phyloP scores from a whole-genome alignment of 2,113 vertebrate genomes.

The Embiotoca jacksoni region DNA sequence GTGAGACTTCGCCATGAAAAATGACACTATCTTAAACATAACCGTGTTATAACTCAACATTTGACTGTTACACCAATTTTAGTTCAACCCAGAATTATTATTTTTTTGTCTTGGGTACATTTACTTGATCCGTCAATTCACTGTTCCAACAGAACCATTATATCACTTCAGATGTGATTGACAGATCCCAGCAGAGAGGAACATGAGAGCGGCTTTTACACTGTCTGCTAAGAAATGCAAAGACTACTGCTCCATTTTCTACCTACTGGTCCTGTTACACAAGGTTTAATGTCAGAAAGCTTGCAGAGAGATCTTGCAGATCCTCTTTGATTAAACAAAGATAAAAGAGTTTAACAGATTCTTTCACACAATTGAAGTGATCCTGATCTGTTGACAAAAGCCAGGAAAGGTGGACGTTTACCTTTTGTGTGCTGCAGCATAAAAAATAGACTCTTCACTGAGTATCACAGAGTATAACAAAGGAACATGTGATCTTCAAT shows the following conservation, averaged over 20 bases:
- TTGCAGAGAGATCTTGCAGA: conserved; percentile 10
- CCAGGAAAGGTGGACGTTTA: background rate
- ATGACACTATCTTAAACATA: background rate
- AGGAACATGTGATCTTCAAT: background rate
- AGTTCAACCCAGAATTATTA: conserved; percentile 21
- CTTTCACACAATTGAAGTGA: background rate
- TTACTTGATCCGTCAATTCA: conserved; percentile 23
- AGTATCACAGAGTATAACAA: too few species aligned
- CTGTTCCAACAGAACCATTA: conserved; percentile 27
- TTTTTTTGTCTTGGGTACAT: conserved; percentile 19
- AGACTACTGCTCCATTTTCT: conserved; percentile 24
- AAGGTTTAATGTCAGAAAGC: conserved; percentile 22
- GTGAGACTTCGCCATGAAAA: conserved; percentile 3
- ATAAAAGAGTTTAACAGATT: background rate
- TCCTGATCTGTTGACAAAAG: background rate
- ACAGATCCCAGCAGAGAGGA: conserved; percentile 37
- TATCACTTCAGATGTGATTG: conserved; percentile 26
- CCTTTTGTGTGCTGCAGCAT: background rate
- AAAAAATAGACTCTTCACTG: too few species aligned
- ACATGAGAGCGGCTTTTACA: conserved; percentile 25
- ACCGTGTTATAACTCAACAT: background rate
- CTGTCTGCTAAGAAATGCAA: conserved; percentile 13
- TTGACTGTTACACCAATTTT: conserved; percentile 1
- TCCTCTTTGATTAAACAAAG: conserved; percentile 11
- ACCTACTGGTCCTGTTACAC: background rate